phyloP scores from a whole-genome alignment of 2,888 invertebrate genomes.

The Ypsolopha sequella region DNA sequence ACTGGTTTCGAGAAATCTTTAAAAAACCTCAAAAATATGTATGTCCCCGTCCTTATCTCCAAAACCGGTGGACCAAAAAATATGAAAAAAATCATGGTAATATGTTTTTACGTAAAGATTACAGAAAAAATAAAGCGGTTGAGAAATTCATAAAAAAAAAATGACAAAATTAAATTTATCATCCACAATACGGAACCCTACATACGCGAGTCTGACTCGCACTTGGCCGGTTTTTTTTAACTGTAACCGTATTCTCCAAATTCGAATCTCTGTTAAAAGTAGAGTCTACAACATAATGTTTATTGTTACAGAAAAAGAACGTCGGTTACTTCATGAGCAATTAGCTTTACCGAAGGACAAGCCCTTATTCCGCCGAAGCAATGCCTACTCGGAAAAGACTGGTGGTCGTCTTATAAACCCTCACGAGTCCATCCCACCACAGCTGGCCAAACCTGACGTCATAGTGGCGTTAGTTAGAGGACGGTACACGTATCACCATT shows the following conservation, averaged over 20 bases:
- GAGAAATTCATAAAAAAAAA: no score
- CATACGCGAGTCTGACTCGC: no score
- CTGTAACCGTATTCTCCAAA: neutral
- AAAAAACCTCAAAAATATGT: no score
- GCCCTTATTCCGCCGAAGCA: conserved; percentile 83
- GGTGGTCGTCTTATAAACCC: conserved; percentile 77
- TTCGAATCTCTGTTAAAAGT: neutral
- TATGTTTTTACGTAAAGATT: no score
- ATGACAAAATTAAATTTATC: no score
- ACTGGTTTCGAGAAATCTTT: no score
- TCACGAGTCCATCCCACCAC: conserved; percentile 72
- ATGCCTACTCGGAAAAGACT: conserved; percentile 69
- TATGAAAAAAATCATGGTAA: no score
- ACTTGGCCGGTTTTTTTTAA: no score
- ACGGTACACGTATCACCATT: conserved; percentile 94
- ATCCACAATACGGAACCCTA: no score
- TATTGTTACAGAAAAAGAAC: conserved; percentile 63
- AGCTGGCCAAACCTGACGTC: conserved; percentile 31
- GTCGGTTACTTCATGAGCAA: conserved; percentile 78
- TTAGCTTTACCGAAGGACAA: conserved; percentile 75
- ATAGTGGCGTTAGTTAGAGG: conserved; percentile 77
- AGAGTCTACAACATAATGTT: neutral
- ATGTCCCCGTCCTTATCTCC: no score
- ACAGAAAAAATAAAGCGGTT: no score
- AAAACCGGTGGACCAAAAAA: no score